Percentiles rank a stretch among this genome's conserved stretches.
These are phyloP conservation scores for Garrulus glandarius DNA, from an alignment of 2,797 vertebrate species.

Conservation along the genomic window DNA sequence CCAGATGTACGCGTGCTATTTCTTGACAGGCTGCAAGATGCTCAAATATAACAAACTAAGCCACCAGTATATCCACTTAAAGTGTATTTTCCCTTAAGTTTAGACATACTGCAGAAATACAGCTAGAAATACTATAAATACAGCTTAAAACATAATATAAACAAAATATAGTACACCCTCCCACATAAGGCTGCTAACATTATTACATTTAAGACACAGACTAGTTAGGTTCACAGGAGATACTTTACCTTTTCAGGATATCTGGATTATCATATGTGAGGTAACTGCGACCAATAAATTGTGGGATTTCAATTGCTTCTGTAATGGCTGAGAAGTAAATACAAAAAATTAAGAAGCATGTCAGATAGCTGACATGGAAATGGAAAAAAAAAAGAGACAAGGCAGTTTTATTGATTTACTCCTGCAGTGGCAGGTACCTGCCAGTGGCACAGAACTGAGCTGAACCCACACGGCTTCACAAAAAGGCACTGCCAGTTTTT, in stretches of 20 bases:
- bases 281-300: conserved; percentile 95
- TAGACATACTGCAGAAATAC: background rate
- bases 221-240: background rate
- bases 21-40: background rate
- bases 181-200: background rate
- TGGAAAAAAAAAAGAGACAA: background rate
- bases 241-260: conserved; percentile 88
- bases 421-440: background rate
- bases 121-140: background rate
- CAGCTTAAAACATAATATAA: background rate
- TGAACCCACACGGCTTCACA: background rate
- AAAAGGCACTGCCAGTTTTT: background rate
- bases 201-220: background rate
- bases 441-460: background rate
- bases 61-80: background rate
- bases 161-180: background rate
- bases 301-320: conserved; percentile 94
- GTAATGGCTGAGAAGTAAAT: conserved; percentile 82
- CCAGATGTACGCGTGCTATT: fast-evolving
- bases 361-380: background rate
- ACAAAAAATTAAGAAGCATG: background rate
- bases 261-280: conserved; percentile 88
- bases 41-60: background rate
- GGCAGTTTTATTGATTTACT: background rate
- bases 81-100: background rate